Evolutionary conservation across 2,888 invertebrate species (phyloP).

Genomic region (Scaptomyza parva): DNA sequence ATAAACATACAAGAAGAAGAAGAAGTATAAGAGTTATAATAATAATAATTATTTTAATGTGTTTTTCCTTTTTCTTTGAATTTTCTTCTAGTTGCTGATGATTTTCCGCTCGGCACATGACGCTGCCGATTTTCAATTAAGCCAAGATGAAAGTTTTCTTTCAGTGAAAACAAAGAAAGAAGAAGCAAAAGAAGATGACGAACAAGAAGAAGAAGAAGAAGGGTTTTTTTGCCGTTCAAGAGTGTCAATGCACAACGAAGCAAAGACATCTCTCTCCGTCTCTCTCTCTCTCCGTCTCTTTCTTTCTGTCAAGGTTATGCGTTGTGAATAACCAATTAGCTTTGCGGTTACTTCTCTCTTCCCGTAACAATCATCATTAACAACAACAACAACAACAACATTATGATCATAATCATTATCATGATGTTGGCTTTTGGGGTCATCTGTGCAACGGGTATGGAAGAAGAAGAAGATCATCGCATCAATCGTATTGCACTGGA

Average conservation of each 20-base stretch:
- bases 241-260: constrained; percentile 54
- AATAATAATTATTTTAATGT: constrained; percentile 73
- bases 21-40: constrained; percentile 56
- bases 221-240: constrained; percentile 29
- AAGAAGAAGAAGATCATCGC: too few species aligned
- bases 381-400: constrained; percentile 4
- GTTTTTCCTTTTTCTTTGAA: constrained; percentile 52
- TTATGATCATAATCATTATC: constrained; percentile 14
- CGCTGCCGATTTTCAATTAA: constrained; percentile 77
- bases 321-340: constrained; percentile 76
- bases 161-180: background rate
- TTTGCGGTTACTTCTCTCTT: constrained; percentile 57
- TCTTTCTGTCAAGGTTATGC: constrained; percentile 77
- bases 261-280: constrained; percentile 42
- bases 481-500: constrained; percentile 11
- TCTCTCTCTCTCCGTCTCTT: background rate
- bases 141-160: constrained; percentile 58
- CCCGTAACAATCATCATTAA: constrained; percentile 9
- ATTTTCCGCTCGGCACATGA: constrained; percentile 49
- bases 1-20: background rate
- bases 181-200: background rate
- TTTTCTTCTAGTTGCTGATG: constrained; percentile 13
- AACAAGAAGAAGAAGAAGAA: constrained; percentile 11
- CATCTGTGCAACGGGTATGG: constrained; percentile 39
- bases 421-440: constrained; percentile 56